Evolutionary conservation across 2,113 vertebrate species (phyloP).

Genomic region (Scomber colias): DNA sequence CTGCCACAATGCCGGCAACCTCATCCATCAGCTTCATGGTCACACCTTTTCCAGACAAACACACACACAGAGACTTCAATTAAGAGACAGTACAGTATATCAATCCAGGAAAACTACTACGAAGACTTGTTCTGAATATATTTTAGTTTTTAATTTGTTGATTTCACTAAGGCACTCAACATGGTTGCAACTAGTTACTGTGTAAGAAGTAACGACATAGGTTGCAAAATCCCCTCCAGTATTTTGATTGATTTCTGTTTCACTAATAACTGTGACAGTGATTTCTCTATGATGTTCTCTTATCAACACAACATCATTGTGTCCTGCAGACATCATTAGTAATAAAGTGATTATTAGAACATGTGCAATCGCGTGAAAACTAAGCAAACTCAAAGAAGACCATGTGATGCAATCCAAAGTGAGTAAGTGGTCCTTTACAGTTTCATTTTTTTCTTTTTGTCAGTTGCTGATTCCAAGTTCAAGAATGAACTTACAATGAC

Average conservation of each 20-base stretch:
- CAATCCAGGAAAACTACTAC: not conserved
- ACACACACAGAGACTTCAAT: not conserved
- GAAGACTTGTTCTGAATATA: not conserved
- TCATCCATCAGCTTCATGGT: slow-evolving; percentile 99
- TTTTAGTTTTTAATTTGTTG: not conserved
- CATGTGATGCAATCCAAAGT: not conserved
- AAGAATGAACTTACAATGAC: not conserved
- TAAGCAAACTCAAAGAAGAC: not conserved
- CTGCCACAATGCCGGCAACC: slow-evolving; percentile 93
- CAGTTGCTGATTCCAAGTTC: not conserved
- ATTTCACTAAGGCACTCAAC: too few relatives aligned
- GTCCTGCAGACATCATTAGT: too few relatives aligned
- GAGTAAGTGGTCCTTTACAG: too few relatives aligned
- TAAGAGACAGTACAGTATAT: not conserved
- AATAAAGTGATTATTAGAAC: too few relatives aligned
- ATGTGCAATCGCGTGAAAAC: too few relatives aligned
- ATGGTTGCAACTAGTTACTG: too few relatives aligned
- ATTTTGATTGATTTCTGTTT: too few relatives aligned
- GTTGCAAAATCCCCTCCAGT: too few relatives aligned
- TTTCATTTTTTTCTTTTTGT: not conserved
- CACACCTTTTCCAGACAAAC: slow-evolving; percentile 85
- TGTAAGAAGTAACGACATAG: too few relatives aligned
- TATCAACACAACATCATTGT: too few relatives aligned
- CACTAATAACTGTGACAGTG: too few relatives aligned
- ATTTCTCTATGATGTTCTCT: too few relatives aligned